Evolutionary conservation across 2,797 vertebrate genomes (phyloP), one percentile per base, ranked within the genome.

Genomic region (Apodemus agrarius): DNA sequence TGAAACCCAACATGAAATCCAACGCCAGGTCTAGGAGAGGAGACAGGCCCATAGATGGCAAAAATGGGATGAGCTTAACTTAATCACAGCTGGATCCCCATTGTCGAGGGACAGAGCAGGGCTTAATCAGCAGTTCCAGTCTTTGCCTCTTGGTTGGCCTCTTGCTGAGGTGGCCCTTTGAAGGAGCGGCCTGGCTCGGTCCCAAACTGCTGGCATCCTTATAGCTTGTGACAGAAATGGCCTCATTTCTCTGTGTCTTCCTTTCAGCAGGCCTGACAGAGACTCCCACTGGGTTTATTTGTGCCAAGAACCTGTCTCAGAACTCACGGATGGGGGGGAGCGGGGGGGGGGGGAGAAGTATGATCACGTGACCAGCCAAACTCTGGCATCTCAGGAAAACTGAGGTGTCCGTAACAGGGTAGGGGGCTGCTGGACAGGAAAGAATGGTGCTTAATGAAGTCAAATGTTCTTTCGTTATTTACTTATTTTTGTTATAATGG

Each of bases 81-180:
- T 93, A 90, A 93, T 67, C 31, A 74, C 7, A 91, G 94, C 74
- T 86, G 34, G 86, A 90, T 91, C 54, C 63, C 69, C 88, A 74
- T 57, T 65, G n/a, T 40, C 19, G 29, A 0, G 12, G 12, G 80
- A 65, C 5, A 67, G 6, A 43, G 21, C 86, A 16, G 74, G 78
- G 29, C 54, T 75, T 0, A 5, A n/a, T 54, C 52, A n/a, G 3
- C 52, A n/a, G 5, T 74, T 80, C 6, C 0, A 1, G 29, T 52
- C 9, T 11, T 46, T 34, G 31, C 8, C 81, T 59, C 19, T n/a
- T 31, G 49, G 24, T 37, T 74, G 43, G 22, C 34, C 74, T 85
- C 46, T 78, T 88, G 72, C 81, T 82, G 34, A 29, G 89, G 34
- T 11, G 79, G 37, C n/a, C 31, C 1, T 24, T 91, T 75, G 24